Evolutionary conservation across 2,888 invertebrate species (phyloP), one percentile per base, ranked within the genome.

Genomic region (Bellardia pandia): DNA sequence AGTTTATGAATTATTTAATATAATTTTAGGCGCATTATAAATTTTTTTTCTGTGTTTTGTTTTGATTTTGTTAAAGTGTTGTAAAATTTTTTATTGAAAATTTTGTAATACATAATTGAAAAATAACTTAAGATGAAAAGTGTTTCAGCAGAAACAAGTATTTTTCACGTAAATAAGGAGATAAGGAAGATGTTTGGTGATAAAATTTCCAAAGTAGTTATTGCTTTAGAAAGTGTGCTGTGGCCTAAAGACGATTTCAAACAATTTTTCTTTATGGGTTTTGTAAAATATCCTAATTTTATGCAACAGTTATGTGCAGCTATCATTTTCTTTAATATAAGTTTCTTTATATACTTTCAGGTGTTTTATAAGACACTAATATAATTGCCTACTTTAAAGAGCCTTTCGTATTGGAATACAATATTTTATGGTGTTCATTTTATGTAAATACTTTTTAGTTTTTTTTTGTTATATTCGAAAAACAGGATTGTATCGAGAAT

Each of bases 1-100:
- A 62, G 40, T 45, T 72, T 77, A 23, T 66, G 37, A 77, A 71
- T 56, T 72, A 53, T 69, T 72, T 78, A 64, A 72, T 23, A 72
- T 72, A 84, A 30, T 84, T 78, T 66, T 66, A 66, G 84, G 13
- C 13, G 56, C n/a, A n/a, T 40, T 56, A 48, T 40, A 40, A 40
- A 53, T 13, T 68, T 69, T 60, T 42, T 74, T 53, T 71, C n/a
- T 68, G 3, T 68, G 3, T 51, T 37, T 53, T 1, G 3, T 68
- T 48, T 42, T 37, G 9, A 37, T 5, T 45, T 14, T 14, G 9
- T 14, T 13, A 42, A 5, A 33, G 33, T 40, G n/a, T 64, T 40
- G 62, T 40, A 0, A 60, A 33, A 13, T 60, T 62, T 37, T 33
- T 14, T 58, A 58, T 58, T 58, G 14, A 7, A 58, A 58, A 58